Conservation (phyloP, 2,797 vertebrate genomes). For the Atherinosoma microstoma region DNA sequence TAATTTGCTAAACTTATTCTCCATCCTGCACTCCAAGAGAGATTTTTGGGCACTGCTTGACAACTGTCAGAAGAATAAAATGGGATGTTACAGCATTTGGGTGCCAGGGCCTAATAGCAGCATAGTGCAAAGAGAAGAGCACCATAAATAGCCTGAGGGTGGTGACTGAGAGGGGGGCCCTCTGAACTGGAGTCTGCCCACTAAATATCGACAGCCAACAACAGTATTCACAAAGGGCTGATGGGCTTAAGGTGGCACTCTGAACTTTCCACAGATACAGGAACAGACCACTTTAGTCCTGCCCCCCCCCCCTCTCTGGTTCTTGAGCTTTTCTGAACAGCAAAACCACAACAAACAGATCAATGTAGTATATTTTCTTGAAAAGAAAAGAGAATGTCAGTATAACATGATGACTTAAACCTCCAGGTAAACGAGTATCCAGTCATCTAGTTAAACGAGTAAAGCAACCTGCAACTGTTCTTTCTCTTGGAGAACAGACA, state of each 20-base stretch:
- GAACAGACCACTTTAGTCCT: neutral
- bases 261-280: slow-evolving; percentile 1
- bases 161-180: slow-evolving; percentile 11
- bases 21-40: neutral
- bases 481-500: neutral
- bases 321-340: neutral
- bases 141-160: slow-evolving; percentile 61
- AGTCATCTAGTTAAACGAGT: neutral
- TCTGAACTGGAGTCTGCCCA: slow-evolving; percentile 49
- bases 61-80: slow-evolving; percentile 15
- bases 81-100: slow-evolving; percentile 7
- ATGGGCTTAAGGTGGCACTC: neutral
- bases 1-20: neutral
- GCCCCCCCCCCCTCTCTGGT: neutral
- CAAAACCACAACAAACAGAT: neutral
- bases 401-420: neutral
- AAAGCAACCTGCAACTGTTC: neutral
- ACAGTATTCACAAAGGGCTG: slow-evolving; percentile 29
- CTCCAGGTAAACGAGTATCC: neutral
- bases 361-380: no score
- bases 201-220: slow-evolving; percentile 56
- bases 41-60: slow-evolving; percentile 9
- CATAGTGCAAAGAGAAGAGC: slow-evolving; percentile 34
- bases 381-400: no score
- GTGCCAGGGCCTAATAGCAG: slow-evolving; percentile 35